Conservation (phyloP, 2,888 invertebrate species). For the Plemyria rubiginata region DNA sequence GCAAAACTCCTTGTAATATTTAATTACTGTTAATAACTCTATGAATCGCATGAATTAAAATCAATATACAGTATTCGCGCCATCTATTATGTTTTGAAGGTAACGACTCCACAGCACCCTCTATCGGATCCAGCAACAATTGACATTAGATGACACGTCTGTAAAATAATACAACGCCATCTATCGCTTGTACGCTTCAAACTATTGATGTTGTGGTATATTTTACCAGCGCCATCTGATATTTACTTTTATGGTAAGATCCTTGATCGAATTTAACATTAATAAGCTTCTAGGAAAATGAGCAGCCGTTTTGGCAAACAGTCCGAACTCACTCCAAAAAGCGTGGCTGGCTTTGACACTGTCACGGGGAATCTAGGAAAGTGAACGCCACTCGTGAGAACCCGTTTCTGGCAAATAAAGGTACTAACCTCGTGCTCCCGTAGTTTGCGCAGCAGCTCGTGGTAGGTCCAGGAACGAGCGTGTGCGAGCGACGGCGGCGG, state of each 20-base stretch:
- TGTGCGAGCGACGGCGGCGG: conserved; percentile 90
- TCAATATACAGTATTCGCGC: not conserved
- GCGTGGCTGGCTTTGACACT: not conserved
- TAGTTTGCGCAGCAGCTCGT: conserved; percentile 91
- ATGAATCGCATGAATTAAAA: not conserved
- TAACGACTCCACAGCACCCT: not conserved
- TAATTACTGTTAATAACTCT: too few species aligned
- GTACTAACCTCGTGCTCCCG: conserved; percentile 91
- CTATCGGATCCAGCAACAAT: not conserved
- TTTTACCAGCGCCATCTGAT: not conserved
- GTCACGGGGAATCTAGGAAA: not conserved
- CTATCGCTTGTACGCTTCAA: not conserved
- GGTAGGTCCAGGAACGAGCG: conserved; percentile 88
- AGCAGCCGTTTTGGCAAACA: not conserved
- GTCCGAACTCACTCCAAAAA: not conserved
- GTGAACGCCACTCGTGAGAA: not conserved
- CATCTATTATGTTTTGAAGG: not conserved
- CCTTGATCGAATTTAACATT: not conserved
- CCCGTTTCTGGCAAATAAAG: not conserved
- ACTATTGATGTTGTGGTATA: not conserved
- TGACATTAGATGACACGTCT: not conserved
- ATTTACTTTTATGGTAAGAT: not conserved
- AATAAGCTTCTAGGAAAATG: not conserved
- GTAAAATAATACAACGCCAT: not conserved
- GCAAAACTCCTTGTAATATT: too few species aligned